Percentiles rank a stretch among this genome's conserved stretches.
Conservation (phyloP, 2,888 invertebrate species). For the Eulithis prunata region DNA sequence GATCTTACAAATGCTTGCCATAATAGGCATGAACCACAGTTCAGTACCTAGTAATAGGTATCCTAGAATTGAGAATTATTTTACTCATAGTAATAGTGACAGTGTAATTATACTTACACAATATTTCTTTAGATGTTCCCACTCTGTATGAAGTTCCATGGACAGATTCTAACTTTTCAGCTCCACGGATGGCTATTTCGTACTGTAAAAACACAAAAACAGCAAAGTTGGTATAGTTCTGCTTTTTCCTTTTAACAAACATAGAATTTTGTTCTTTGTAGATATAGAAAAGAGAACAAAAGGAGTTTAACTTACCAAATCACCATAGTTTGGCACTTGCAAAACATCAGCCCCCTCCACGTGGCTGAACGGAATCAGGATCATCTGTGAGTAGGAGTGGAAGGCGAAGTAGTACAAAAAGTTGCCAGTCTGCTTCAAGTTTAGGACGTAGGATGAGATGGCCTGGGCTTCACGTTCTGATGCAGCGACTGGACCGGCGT, state of each 20-base stretch:
- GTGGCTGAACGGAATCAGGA: constrained; percentile 76
- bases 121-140: constrained; percentile 68
- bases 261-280: too few relatives aligned
- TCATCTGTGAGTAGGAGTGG: constrained; percentile 83
- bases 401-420: constrained; percentile 78
- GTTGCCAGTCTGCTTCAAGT: constrained; percentile 50
- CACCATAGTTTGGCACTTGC: constrained; percentile 62
- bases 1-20: too few relatives aligned
- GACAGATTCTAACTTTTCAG: constrained; percentile 53
- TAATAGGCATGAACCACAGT: background rate
- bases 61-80: too few relatives aligned
- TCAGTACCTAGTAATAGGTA: background rate
- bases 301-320: constrained; percentile 55
- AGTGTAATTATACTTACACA: constrained; percentile 58
- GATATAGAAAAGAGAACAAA: too few relatives aligned
- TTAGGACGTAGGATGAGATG: constrained; percentile 60
- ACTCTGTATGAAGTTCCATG: constrained; percentile 62
- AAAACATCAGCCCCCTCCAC: constrained; percentile 52
- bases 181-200: constrained; percentile 65
- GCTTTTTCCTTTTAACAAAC: too few relatives aligned
- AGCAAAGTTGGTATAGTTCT: too few relatives aligned
- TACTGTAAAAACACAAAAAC: constrained; percentile 51
- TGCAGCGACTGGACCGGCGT: constrained; percentile 74
- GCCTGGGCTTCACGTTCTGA: constrained; percentile 81
- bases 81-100: too few relatives aligned